These are phyloP conservation scores for Dysmachus trigonus DNA, from an alignment of 2,888 invertebrate species.

Conservation along the genomic window DNA sequence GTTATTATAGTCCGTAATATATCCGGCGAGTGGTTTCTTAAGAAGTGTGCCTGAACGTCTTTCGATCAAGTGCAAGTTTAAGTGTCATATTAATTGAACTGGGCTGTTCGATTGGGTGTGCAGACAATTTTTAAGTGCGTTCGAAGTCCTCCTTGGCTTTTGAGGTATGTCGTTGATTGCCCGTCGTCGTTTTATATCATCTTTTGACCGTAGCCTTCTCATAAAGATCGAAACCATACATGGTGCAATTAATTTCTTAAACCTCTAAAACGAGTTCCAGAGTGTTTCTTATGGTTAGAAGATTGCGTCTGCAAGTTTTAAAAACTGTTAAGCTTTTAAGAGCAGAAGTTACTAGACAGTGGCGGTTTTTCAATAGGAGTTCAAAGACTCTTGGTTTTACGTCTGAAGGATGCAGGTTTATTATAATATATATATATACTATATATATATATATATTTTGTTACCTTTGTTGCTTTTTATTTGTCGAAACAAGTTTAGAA, in stretches of 20 bases:
- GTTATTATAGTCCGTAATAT: background rate
- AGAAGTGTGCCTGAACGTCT: background rate
- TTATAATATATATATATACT: background rate
- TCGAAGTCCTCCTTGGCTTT: background rate
- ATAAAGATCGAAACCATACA: background rate
- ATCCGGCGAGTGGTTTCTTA: background rate
- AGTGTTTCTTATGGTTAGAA: background rate
- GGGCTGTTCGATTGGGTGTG: background rate
- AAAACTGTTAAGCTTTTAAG: background rate
- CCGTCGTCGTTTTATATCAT: background rate
- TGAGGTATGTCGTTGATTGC: background rate
- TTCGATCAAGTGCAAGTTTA: background rate
- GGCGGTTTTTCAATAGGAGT: background rate
- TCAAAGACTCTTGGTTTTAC: background rate
- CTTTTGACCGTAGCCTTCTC: background rate
- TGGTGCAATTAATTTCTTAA: background rate
- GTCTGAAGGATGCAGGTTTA: background rate
- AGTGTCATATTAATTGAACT: background rate
- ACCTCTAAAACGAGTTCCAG: background rate
- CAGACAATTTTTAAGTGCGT: background rate
- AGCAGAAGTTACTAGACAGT: background rate
- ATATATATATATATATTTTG: no score
- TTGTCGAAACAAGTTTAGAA: no score
- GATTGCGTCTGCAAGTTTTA: background rate
- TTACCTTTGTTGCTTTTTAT: no score